Conservation (phyloP, 1,140 invertebrate species). For the Leptopilina boulardi region DNA sequence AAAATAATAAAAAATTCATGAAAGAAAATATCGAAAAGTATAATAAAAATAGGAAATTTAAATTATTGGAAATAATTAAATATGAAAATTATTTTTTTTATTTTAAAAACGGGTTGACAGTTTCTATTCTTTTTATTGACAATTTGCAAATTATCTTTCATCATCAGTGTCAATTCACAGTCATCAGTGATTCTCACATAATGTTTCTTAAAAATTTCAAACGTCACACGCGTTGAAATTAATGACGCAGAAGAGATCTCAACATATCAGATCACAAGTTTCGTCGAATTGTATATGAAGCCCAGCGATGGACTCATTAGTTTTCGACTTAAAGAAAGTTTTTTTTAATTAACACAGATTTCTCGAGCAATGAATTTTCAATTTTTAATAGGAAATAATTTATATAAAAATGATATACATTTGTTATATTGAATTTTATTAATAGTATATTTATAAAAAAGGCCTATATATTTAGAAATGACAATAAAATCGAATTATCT, state of each 20-base stretch:
- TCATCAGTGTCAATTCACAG: neutral
- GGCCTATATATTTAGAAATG: neutral
- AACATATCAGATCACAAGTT: constrained; percentile 1
- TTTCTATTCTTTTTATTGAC: no score
- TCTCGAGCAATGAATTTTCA: neutral
- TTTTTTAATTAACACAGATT: neutral
- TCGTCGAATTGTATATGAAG: neutral
- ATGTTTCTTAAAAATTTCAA: neutral
- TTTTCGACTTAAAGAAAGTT: neutral
- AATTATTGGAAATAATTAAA: no score
- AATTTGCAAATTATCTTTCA: constrained; percentile 10
- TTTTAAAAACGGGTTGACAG: no score
- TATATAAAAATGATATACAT: no score
- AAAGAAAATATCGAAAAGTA: no score
- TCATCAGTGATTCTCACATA: neutral
- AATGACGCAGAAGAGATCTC: no score
- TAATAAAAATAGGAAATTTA: no score
- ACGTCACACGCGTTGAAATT: neutral
- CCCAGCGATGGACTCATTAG: constrained; percentile 4
- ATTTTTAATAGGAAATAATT: no score
- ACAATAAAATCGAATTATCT: neutral
- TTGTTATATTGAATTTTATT: no score
- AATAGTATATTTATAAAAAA: neutral
- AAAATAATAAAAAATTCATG: no score
- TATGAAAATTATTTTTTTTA: no score